Percentiles rank a stretch among this genome's conserved stretches.
Conservation (phyloP, 2,888 invertebrate genomes). For the Mamestra brassicae region DNA sequence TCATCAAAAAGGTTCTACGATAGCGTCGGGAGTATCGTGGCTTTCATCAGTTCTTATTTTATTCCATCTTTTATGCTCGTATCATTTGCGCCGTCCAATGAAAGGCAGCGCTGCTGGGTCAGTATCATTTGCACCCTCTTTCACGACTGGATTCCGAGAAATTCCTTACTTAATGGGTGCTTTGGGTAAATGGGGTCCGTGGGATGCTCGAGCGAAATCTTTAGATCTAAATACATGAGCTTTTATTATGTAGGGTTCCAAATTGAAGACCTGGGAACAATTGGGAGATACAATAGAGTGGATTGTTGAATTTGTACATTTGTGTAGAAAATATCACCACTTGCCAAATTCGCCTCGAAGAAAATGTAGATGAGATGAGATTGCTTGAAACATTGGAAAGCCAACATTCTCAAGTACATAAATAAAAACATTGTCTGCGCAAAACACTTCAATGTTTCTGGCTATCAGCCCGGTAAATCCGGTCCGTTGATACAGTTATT, state of each 20-base stretch:
- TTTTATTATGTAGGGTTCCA: constrained; percentile 46
- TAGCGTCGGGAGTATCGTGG: neutral
- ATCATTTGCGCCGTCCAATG: constrained; percentile 32
- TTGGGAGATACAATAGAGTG: constrained; percentile 34
- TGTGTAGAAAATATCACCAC: neutral
- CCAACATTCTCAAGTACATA: constrained; percentile 1
- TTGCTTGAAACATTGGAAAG: constrained; percentile 8
- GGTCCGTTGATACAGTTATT: constrained; percentile 35
- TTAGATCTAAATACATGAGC: constrained; percentile 60
- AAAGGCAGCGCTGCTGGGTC: constrained; percentile 36
- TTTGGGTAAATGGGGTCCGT: constrained; percentile 44
- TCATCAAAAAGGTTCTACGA: neutral
- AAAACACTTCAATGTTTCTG: constrained; percentile 23
- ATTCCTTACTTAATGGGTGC: constrained; percentile 59
- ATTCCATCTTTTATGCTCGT: constrained; percentile 29
- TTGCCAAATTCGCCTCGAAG: constrained; percentile 34
- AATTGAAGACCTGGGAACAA: constrained; percentile 44
- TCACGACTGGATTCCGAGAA: constrained; percentile 39
- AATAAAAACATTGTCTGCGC: constrained; percentile 32
- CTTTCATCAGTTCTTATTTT: constrained; percentile 41
- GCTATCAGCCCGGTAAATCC: constrained; percentile 25
- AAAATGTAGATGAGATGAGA: constrained; percentile 29
- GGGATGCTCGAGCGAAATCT: constrained; percentile 44
- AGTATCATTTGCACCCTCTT: constrained; percentile 64
- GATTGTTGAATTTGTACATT: constrained; percentile 33